Conservation (phyloP, 2,888 invertebrate genomes). For the Synergus gifuensis region DNA sequence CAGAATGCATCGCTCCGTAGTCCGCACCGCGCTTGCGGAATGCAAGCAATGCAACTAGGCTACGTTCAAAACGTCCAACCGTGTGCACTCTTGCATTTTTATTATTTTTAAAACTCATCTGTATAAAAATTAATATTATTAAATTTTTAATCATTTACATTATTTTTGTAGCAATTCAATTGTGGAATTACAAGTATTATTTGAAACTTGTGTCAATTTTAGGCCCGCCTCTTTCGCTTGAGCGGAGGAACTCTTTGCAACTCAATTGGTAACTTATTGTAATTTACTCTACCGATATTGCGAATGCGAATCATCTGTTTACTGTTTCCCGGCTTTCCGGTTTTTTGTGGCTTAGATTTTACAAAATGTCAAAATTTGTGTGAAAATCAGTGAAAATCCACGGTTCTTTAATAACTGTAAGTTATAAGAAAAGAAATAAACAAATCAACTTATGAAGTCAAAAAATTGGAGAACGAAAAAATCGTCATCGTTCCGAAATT, state of each 20-base stretch:
- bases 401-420: background rate
- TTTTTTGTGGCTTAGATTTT: background rate
- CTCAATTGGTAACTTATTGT: background rate
- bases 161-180: too few species aligned
- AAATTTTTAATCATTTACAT: too few species aligned
- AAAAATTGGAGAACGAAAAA: background rate
- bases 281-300: background rate
- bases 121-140: too few species aligned
- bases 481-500: background rate
- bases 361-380: background rate
- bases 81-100: too few species aligned
- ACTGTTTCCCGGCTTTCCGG: background rate
- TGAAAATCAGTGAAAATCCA: background rate
- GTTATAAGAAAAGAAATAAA: background rate
- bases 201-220: too few species aligned
- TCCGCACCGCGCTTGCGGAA: constrained; percentile 46
- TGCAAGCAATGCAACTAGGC: background rate
- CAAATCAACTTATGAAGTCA: background rate
- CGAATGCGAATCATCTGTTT: background rate
- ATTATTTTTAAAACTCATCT: too few species aligned
- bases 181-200: too few species aligned
- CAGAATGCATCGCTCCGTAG: constrained; percentile 63
- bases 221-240: background rate
- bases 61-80: too few species aligned
- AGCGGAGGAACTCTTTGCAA: background rate